These are phyloP conservation scores for Microcebus lehilahytsara DNA, from an alignment of 2,113 vertebrate genomes.

Conservation along the genomic window DNA sequence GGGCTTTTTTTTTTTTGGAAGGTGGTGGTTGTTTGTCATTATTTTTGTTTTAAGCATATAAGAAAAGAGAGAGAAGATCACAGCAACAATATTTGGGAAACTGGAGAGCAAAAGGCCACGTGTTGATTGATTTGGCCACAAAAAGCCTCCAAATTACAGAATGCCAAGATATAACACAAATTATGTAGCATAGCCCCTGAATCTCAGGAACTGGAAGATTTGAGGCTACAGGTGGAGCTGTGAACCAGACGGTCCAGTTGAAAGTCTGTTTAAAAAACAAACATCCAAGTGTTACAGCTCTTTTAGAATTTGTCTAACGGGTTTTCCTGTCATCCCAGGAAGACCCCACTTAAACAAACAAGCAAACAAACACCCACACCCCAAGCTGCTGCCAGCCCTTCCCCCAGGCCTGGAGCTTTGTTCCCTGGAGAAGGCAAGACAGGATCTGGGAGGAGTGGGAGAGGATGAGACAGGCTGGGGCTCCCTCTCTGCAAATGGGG, in stretches of 20 bases:
- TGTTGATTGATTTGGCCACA: not conserved
- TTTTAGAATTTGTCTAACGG: too few relatives aligned
- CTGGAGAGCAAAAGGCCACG: not conserved
- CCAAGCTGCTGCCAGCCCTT: not conserved
- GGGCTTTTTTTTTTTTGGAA: not conserved
- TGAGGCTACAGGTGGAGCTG: not conserved
- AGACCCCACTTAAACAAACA: too few relatives aligned
- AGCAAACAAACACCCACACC: not conserved
- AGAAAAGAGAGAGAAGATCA: not conserved
- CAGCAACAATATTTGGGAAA: constrained; percentile 12
- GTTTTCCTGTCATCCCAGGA: too few relatives aligned
- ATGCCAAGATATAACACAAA: not conserved
- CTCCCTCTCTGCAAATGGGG: not conserved
- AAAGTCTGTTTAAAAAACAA: constrained; percentile 10
- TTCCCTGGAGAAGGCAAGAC: not conserved
- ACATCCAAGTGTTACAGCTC: not conserved
- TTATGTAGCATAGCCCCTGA: not conserved
- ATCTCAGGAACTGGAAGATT: not conserved
- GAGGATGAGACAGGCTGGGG: not conserved
- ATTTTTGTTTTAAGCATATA: not conserved
- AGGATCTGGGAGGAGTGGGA: not conserved
- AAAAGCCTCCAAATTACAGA: not conserved
- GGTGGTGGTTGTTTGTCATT: not conserved
- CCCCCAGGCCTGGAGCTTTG: not conserved
- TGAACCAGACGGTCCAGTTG: not conserved